Evolutionary conservation across 2,888 invertebrate genomes (phyloP), one percentile per base, ranked within the genome.

Genomic region (Stenichneumon culpator): DNA sequence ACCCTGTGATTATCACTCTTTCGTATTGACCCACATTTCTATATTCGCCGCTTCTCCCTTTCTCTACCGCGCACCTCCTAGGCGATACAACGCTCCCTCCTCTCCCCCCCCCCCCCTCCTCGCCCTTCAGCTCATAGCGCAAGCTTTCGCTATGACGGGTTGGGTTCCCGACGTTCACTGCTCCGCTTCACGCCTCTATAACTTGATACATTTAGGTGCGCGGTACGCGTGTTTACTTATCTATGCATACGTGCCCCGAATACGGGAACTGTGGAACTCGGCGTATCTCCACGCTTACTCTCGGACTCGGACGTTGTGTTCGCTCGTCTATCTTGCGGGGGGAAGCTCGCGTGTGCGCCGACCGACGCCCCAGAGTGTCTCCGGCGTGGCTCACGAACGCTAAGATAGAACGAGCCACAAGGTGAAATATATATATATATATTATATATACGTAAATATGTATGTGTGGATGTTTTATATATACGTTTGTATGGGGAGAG

Each of bases 341-440:
- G 28, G 60, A 47, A 74, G 57, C 32, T 74, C 28, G 74, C 63
- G n/a, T 32, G 44, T 28, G 32, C 44, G 14, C 44, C 1, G n/a
- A 60, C 25, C 60, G 28, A n/a, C 32, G 44, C 14, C 39, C n/a
- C 14, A 5, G 44, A 11, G 25, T 11, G 44, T 5, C 7, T 74
- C 63, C 63, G 28, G 28, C 60, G 28, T 60, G 14, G 36, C 22
- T 67, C 50, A 75, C 75, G 25, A 11, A 25, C 67, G 75, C 54
- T 14, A 54, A 78, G 84, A 78, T 74, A 81, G 81, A 84, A 81
- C 60, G 73, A 22, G 50, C 39, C 19, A 39, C 75, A 32, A 28
- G 32, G 25, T 50, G 28, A 25, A 60, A 68, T 11, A 9, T 39
- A 11, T 11, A 39, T 11, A 9, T 39, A 9, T 39, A 39, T 9